Conservation (phyloP, 92 coral and sea anemone genomes). For the Actinostola sp. region DNA sequence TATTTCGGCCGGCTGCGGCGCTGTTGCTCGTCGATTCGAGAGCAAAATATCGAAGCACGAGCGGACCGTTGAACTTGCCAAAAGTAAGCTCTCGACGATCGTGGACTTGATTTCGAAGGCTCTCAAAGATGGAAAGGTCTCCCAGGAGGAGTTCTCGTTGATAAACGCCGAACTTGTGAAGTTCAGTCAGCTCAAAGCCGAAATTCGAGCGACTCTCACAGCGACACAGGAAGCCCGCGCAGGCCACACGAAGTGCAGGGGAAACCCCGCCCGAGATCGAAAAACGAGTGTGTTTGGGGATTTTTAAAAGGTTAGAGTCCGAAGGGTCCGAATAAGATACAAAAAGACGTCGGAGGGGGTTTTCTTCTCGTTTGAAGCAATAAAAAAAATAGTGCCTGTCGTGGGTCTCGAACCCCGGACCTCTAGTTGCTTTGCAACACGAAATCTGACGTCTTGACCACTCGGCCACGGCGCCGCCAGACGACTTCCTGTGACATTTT, state of each 20-base stretch:
- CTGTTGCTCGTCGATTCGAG: too few relatives aligned
- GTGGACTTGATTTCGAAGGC: slow-evolving; percentile 24
- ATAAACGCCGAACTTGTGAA: slow-evolving; percentile 7
- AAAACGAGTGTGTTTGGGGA: neutral
- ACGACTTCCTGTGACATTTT: too few relatives aligned
- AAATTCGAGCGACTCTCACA: neutral
- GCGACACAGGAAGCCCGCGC: neutral
- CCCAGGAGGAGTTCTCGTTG: slow-evolving; percentile 33
- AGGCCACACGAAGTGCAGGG: too few relatives aligned
- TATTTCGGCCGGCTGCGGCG: too few relatives aligned
- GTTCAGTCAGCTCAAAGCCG: slow-evolving; percentile 3
- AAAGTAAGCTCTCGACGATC: slow-evolving; percentile 27
- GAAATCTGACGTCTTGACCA: too few relatives aligned
- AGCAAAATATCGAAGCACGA: too few relatives aligned
- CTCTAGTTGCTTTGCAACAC: too few relatives aligned
- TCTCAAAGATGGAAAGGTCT: slow-evolving; percentile 14
- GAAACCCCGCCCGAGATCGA: neutral
- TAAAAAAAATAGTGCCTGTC: too few relatives aligned
- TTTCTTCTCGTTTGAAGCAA: too few relatives aligned
- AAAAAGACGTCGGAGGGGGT: too few relatives aligned
- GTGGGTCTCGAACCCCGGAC: too few relatives aligned
- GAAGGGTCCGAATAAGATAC: slow-evolving; percentile 8
- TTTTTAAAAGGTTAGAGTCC: neutral
- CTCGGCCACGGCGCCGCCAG: too few relatives aligned
- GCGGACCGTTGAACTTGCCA: slow-evolving; percentile 22